Evolutionary conservation across 2,113 vertebrate species (phyloP), one percentile per base, ranked within the genome.

Genomic region (Neogobius melanostomus): DNA sequence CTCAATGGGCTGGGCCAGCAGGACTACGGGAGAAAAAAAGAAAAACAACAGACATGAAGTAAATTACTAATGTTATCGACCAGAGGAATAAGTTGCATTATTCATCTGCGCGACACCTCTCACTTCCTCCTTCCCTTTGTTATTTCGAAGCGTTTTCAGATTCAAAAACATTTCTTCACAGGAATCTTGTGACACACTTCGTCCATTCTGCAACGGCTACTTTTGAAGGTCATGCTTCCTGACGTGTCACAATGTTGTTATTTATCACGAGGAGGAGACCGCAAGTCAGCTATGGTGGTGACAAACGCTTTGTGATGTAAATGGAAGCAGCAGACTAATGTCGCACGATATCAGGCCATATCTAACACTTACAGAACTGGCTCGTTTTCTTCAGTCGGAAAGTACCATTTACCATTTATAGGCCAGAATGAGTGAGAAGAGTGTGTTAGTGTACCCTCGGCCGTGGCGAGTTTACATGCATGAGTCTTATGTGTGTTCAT

Each of bases 1-100:
- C 77, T 95, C 94, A 42, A 95, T 93, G 16, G 92, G 93, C 89
- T 95, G 91, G 28, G 94, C 92, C 86, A 96, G 89, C 46, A 96
- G 92, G 76, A 96, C 95, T 96, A 76, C 6, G 11, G 74, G 62
- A 36, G 28, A 46, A n/a, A 45, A 21, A 48, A 7, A 65, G 7
- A 51, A 17, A 42, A 64, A 64, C 9, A 9, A 44, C 3, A 54
- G 8, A 21, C 3, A 54, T 54, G 10, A 21, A 21, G 21, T 21
- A 21, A 21, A 21, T 21, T 21, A 21, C 21, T 21, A 21, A 21
- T 21, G 21, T 21, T 21, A 21, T 2, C 21, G 21, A 21, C 21
- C 21, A 21, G 21, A 21, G 17, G 17, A 28, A 5, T 21, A 10
- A 56, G 1, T 52, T 2, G 51, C 9, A 21, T 56, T 9, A 21